phyloP scores from a whole-genome alignment of 2,888 invertebrate species.

The Cephonodes hylas region DNA sequence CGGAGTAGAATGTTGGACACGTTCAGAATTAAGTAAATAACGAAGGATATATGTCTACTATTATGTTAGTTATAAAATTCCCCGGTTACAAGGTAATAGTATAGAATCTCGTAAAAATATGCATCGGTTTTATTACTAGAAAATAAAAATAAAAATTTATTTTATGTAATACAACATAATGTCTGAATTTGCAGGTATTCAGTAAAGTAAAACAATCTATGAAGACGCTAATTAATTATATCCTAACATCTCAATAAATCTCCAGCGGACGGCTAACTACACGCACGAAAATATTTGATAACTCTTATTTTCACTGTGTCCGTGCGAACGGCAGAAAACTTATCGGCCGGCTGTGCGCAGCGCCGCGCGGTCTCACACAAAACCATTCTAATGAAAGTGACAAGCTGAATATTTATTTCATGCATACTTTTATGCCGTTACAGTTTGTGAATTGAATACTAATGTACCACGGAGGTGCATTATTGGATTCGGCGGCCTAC shows the following conservation, averaged over 20 bases:
- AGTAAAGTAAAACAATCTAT: too few relatives aligned
- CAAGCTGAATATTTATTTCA: conserved; percentile 1
- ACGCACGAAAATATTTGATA: background rate
- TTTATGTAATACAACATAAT: too few relatives aligned
- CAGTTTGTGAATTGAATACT: background rate
- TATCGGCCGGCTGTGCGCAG: background rate
- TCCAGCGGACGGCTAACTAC: background rate
- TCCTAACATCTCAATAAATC: background rate
- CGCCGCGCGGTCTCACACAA: conserved; percentile 1
- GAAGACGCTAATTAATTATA: background rate
- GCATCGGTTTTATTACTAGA: too few relatives aligned
- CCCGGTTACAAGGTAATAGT: too few relatives aligned
- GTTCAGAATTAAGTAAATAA: too few relatives aligned
- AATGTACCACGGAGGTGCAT: background rate
- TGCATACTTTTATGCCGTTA: background rate
- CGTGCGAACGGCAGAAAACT: background rate
- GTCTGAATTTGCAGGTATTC: too few relatives aligned
- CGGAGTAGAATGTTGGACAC: too few relatives aligned
- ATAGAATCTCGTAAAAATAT: too few relatives aligned
- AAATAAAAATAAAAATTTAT: background rate
- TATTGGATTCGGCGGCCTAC: too few relatives aligned
- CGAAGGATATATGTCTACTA: too few relatives aligned
- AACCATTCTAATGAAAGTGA: conserved; percentile 4
- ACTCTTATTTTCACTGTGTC: background rate
- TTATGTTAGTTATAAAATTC: too few relatives aligned